These are phyloP conservation scores for Drosophila orena DNA, from an alignment of 1,140 invertebrate genomes.

Conservation along the genomic window DNA sequence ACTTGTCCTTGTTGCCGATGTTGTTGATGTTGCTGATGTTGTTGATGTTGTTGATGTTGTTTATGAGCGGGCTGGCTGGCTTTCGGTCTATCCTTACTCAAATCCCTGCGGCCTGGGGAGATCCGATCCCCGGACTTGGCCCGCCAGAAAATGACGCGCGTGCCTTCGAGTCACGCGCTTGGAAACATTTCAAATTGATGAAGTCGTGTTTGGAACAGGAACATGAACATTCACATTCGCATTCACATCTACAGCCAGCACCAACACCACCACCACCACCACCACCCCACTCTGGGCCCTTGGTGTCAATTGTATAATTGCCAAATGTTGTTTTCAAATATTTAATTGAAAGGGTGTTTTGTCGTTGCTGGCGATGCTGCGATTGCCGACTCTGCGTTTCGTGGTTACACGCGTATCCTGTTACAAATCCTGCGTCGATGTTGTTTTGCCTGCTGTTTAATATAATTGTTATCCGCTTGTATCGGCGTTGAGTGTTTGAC, in stretches of 20 bases:
- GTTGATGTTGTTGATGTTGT: slow-evolving; percentile 65
- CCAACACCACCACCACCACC: background rate
- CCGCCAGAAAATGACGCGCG: slow-evolving; percentile 66
- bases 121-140: slow-evolving; percentile 26
- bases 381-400: slow-evolving; percentile 46
- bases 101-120: slow-evolving; percentile 66
- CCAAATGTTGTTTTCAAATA: slow-evolving; percentile 81
- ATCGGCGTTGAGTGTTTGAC: slow-evolving; percentile 35
- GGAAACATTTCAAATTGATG: slow-evolving; percentile 83
- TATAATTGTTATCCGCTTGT: slow-evolving; percentile 81
- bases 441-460: slow-evolving; percentile 78
- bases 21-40: slow-evolving; percentile 56
- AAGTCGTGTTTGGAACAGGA: slow-evolving; percentile 57
- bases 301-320: slow-evolving; percentile 84
- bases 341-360: slow-evolving; percentile 84
- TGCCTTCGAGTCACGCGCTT: slow-evolving; percentile 64
- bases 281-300: slow-evolving; percentile 27
- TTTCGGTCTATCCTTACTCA: slow-evolving; percentile 59
- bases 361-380: slow-evolving; percentile 36
- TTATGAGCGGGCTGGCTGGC: slow-evolving; percentile 55
- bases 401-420: slow-evolving; percentile 84
- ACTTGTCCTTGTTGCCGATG: slow-evolving; percentile 79
- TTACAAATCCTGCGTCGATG: slow-evolving; percentile 82
- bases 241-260: background rate
- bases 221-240: background rate